Base-by-base conservation (phyloP, 1,140 invertebrate genomes). In the Drosophila pandora region DNA sequence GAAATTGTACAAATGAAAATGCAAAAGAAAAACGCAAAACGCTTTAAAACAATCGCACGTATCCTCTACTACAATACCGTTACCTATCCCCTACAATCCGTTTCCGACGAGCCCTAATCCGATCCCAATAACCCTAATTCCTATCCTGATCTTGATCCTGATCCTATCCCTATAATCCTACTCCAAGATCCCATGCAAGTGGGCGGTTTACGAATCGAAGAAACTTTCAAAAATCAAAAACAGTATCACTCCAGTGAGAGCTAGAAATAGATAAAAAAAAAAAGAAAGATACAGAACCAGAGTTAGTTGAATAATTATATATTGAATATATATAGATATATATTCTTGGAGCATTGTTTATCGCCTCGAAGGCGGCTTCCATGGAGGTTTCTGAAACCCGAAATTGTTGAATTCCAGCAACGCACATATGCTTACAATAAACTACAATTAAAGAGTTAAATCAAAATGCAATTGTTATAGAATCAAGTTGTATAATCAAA, bases 21-120 rank as follows among this genome's bases (percentile, higher is more conserved):
- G 90, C 78, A 90, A 90, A 90, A 90, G 90, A 90, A 90, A 90
- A 90, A 90, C 83, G 90, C 90, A 70, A 90, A 90, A 90, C 90
- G 90, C 88, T 90, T 90, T 90, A 90, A 91, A 90, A 90, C 90
- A 85, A 90, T 90, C 90, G 90, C 90, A 90, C 90, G 90, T 79
- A 90, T 90, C 90, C 90, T 90, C 68, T 90, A 90, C 90, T 90
- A 90, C 78, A 91, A 90, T 82, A 90, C 90, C 90, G 89, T 90
- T 68, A 90, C 88, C 88, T 90, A 90, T 88, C 88, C 88, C 32
- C 84, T 90, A 69, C 83, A 90, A 84, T 76, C 88, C 73, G 65
- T 89, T 58, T 79, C 89, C 84, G 88, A 90, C 61, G 83, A 90
- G 74, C 82, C 80, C 85, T 89, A 89, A 83, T 64, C 78, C 54